Evolutionary conservation across 2,113 vertebrate species (phyloP).

Genomic region (Azemiops feae): DNA sequence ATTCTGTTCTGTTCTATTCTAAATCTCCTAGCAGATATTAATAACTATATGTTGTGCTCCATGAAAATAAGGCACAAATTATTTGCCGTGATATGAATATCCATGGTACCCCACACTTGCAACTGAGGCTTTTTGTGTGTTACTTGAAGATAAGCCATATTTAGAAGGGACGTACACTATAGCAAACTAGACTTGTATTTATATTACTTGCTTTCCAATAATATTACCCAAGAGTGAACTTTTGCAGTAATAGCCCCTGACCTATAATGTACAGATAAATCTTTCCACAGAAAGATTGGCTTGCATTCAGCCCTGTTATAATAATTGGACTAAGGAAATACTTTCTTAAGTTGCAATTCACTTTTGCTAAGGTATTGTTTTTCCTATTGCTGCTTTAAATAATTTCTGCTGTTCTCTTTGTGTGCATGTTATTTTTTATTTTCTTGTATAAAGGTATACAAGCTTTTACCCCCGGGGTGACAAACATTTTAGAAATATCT

Average conservation of each 20-base stretch:
- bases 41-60: background rate
- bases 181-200: background rate
- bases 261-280: background rate
- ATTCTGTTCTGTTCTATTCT: no score
- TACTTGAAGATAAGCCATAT: background rate
- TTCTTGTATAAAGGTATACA: background rate
- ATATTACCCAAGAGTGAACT: background rate
- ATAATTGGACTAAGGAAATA: background rate
- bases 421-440: background rate
- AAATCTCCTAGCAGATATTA: background rate
- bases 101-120: background rate
- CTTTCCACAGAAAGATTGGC: background rate
- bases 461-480: background rate
- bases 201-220: background rate
- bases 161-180: background rate
- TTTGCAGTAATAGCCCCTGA: background rate
- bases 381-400: background rate
- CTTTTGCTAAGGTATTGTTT: background rate
- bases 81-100: background rate
- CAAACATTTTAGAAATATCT: background rate
- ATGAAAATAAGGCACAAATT: background rate
- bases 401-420: background rate
- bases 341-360: background rate
- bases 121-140: background rate
- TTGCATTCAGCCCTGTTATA: background rate